Evolutionary conservation across 2,113 vertebrate genomes (phyloP).

Genomic region (Callospermophilus lateralis): DNA sequence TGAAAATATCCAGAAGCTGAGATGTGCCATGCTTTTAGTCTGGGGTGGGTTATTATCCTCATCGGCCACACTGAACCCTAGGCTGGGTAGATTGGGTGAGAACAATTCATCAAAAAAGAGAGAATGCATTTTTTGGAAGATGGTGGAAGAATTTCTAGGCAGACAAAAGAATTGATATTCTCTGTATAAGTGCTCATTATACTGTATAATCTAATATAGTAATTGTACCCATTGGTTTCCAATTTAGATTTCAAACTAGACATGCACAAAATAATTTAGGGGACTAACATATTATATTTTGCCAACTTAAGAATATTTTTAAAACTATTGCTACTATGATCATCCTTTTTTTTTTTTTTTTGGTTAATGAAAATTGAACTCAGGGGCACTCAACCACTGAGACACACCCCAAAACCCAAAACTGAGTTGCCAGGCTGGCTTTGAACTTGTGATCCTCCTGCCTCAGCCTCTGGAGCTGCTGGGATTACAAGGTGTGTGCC

Average conservation of each 20-base stretch:
- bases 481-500: too few species aligned
- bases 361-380: too few species aligned
- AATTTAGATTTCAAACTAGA: neutral
- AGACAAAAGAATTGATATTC: conserved; percentile 7
- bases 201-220: neutral
- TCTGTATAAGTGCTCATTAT: neutral
- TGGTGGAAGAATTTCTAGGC: neutral
- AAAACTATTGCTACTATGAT: neutral
- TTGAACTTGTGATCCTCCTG: too few species aligned
- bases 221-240: neutral
- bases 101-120: neutral
- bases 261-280: conserved; percentile 16
- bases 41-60: neutral
- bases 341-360: neutral
- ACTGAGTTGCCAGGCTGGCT: too few species aligned
- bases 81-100: neutral
- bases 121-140: conserved; percentile 12
- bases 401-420: too few species aligned
- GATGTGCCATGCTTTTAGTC: neutral
- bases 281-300: neutral
- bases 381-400: too few species aligned
- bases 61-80: neutral
- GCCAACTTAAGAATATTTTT: conserved; percentile 16
- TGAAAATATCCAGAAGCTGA: neutral
- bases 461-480: too few species aligned